These are phyloP conservation scores for Leptinotarsa lineolata DNA, from an alignment of 1,140 invertebrate genomes.

Conservation along the genomic window DNA sequence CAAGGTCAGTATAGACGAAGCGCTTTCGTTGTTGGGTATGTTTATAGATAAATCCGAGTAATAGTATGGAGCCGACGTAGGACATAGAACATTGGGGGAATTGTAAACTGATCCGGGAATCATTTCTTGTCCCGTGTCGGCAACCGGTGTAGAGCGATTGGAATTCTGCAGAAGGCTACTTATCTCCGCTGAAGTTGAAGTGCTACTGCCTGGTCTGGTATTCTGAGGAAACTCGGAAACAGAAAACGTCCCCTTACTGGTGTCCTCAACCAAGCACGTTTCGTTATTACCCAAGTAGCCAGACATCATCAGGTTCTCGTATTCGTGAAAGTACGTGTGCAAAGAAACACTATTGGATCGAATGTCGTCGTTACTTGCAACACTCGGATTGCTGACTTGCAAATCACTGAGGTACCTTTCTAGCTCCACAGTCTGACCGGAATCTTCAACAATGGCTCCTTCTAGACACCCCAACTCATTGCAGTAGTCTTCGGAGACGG, in stretches of 20 bases:
- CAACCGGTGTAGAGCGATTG: conserved; percentile 43
- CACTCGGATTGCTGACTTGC: conserved; percentile 33
- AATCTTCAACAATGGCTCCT: conserved; percentile 59
- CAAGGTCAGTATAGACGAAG: conserved; percentile 46
- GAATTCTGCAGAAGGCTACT: conserved; percentile 44
- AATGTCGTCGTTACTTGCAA: conserved; percentile 26
- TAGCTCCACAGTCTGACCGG: conserved; percentile 25
- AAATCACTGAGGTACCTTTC: conserved; percentile 60
- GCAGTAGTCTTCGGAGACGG: conserved; percentile 70
- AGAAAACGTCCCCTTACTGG: neutral
- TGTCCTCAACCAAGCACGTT: neutral
- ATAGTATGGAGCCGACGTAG: conserved; percentile 68
- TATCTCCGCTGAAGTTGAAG: conserved; percentile 47
- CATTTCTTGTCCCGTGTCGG: conserved; percentile 15
- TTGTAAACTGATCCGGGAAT: conserved; percentile 18
- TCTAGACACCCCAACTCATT: conserved; percentile 67
- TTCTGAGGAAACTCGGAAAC: conserved; percentile 24
- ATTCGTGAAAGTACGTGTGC: conserved; percentile 43
- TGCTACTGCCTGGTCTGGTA: conserved; percentile 42
- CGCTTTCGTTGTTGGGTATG: conserved; percentile 41
- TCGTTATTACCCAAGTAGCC: conserved; percentile 1
- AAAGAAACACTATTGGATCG: neutral
- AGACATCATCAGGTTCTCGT: conserved; percentile 49
- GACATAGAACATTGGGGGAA: neutral
- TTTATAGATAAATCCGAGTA: conserved; percentile 76